These are phyloP conservation scores for Hypocryptadius cinnamomeus DNA, from an alignment of 2,113 vertebrate genomes.

Conservation along the genomic window DNA sequence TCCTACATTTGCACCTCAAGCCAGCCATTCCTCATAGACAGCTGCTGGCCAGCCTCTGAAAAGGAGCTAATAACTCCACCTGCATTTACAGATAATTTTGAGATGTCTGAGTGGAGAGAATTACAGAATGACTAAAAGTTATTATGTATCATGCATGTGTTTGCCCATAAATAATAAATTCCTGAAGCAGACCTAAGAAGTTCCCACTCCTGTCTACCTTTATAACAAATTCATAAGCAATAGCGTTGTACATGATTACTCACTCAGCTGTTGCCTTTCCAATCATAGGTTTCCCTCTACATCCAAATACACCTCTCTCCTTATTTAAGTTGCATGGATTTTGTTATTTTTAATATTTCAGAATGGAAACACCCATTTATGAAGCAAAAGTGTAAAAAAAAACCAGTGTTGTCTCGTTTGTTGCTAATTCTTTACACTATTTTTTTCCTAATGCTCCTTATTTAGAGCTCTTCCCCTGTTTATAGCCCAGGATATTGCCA, in stretches of 20 bases:
- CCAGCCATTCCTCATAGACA: background rate
- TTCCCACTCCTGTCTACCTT: background rate
- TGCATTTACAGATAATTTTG: constrained; percentile 17
- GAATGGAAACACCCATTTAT: background rate
- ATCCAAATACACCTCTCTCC: background rate
- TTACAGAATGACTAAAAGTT: constrained; percentile 16
- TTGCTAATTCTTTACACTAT: background rate
- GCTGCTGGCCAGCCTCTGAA: background rate
- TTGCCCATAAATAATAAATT: constrained; percentile 56
- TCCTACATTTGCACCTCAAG: background rate
- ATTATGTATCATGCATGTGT: constrained; percentile 38
- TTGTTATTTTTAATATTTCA: background rate
- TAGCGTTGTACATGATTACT: background rate
- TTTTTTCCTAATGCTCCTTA: background rate
- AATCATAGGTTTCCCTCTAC: background rate
- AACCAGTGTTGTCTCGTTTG: background rate
- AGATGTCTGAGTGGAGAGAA: constrained; percentile 6
- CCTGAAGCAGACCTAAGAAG: constrained; percentile 1
- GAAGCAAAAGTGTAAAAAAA: background rate
- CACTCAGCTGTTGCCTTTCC: background rate
- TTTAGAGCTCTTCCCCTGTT: background rate
- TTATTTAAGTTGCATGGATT: background rate
- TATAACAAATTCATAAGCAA: constrained; percentile 57
- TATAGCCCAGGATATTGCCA: background rate
- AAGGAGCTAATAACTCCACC: background rate